Evolutionary conservation across 1,140 invertebrate genomes (phyloP).

Genomic region (Bombus fervidus): DNA sequence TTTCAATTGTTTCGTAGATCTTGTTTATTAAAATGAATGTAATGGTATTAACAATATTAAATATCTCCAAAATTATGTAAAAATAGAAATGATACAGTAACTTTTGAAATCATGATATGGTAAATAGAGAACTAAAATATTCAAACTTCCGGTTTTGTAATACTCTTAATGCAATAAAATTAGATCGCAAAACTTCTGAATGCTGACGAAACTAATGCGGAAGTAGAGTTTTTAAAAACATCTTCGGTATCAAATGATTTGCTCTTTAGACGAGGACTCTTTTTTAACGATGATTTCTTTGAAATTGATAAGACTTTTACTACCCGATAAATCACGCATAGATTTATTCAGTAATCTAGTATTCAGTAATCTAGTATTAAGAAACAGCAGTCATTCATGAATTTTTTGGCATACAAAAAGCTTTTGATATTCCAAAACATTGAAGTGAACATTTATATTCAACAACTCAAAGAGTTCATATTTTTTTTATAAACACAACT

Average conservation of each 20-base stretch:
- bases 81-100: too few species aligned
- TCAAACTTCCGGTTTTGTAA: neutral
- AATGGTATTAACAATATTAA: too few species aligned
- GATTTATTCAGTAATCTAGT: neutral
- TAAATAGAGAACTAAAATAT: neutral
- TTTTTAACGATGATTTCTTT: neutral
- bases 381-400: neutral
- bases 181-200: neutral
- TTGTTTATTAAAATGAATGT: too few species aligned
- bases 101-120: too few species aligned
- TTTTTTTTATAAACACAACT: neutral
- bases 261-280: neutral
- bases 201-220: neutral
- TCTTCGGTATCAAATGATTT: neutral
- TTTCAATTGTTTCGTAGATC: too few species aligned
- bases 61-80: too few species aligned
- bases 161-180: neutral
- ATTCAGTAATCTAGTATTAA: too few species aligned
- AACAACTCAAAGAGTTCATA: neutral
- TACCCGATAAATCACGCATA: neutral
- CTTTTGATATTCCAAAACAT: neutral
- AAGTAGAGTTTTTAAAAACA: neutral
- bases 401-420: neutral
- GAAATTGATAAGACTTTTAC: conserved; percentile 9
- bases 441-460: neutral